Conservation (phyloP, 92 coral and sea anemone genomes). For the Desmophyllum pertusum region DNA sequence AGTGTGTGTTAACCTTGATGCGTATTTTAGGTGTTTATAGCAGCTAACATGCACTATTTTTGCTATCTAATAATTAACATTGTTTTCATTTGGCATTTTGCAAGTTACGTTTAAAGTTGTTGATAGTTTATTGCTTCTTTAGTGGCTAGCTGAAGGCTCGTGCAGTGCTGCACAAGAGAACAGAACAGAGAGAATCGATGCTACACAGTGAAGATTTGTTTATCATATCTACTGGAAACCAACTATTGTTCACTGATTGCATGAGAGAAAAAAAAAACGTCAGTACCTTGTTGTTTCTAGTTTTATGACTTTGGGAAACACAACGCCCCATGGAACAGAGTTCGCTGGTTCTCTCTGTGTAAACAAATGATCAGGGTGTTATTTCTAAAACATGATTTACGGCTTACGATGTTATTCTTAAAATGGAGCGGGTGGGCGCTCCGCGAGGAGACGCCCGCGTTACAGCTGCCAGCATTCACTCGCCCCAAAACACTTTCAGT, state of each 20-base stretch:
- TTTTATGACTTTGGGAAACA: slow-evolving; percentile 71
- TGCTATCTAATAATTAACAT: not conserved
- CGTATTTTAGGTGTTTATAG: not conserved
- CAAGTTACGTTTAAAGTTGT: not conserved
- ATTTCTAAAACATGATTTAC: slow-evolving; percentile 17
- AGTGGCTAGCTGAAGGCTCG: not conserved
- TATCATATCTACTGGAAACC: not conserved
- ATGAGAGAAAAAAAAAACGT: not conserved
- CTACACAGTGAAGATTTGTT: not conserved
- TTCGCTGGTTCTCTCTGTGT: slow-evolving; percentile 71
- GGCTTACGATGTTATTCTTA: not conserved
- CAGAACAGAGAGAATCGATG: not conserved
- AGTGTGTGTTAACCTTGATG: not conserved
- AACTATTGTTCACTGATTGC: not conserved
- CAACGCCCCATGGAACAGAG: slow-evolving; percentile 81
- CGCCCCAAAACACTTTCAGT: no score
- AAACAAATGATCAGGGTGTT: slow-evolving; percentile 53
- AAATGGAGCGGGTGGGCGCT: not conserved
- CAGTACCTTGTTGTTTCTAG: slow-evolving; percentile 42
- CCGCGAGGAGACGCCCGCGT: not conserved
- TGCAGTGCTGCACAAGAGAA: not conserved
- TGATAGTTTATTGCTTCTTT: not conserved
- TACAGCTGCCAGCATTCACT: no score
- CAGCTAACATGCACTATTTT: not conserved
- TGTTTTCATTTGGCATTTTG: not conserved